These are phyloP conservation scores for Drosophila takahashii DNA, from an alignment of 1,140 invertebrate genomes.

Conservation along the genomic window DNA sequence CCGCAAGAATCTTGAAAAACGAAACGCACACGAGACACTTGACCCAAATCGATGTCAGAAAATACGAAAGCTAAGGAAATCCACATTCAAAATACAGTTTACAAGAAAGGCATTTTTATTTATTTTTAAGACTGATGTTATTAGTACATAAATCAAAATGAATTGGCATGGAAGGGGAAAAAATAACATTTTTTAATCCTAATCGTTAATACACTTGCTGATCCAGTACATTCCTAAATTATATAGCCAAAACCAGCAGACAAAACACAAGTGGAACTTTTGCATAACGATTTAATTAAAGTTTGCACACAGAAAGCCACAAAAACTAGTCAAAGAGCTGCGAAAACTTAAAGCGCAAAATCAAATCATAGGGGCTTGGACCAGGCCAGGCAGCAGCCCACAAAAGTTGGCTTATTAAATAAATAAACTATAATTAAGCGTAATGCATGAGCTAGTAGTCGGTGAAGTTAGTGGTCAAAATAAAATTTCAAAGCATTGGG, in stretches of 20 bases:
- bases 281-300: slow-evolving; percentile 81
- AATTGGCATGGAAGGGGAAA: too few relatives aligned
- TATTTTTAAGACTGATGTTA: neutral
- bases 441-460: slow-evolving; percentile 34
- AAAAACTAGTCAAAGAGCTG: slow-evolving; percentile 54
- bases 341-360: slow-evolving; percentile 71
- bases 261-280: slow-evolving; percentile 75
- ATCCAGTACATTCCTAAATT: slow-evolving; percentile 71
- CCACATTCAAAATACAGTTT: neutral
- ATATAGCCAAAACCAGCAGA: slow-evolving; percentile 55
- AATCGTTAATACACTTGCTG: slow-evolving; percentile 59
- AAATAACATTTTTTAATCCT: slow-evolving; percentile 8
- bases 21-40: slow-evolving; percentile 53
- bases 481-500: slow-evolving; percentile 20
- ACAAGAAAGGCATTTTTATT: neutral
- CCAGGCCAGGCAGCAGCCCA: slow-evolving; percentile 6
- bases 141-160: too few relatives aligned
- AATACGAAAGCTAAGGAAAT: neutral
- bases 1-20: slow-evolving; percentile 43
- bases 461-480: slow-evolving; percentile 14
- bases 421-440: slow-evolving; percentile 72
- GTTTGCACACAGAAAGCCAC: slow-evolving; percentile 39
- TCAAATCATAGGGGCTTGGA: slow-evolving; percentile 39
- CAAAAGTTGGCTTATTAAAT: slow-evolving; percentile 64
- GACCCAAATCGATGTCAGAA: slow-evolving; percentile 48